Evolutionary conservation across 2,888 invertebrate genomes (phyloP).

Genomic region (Ctena decussata): DNA sequence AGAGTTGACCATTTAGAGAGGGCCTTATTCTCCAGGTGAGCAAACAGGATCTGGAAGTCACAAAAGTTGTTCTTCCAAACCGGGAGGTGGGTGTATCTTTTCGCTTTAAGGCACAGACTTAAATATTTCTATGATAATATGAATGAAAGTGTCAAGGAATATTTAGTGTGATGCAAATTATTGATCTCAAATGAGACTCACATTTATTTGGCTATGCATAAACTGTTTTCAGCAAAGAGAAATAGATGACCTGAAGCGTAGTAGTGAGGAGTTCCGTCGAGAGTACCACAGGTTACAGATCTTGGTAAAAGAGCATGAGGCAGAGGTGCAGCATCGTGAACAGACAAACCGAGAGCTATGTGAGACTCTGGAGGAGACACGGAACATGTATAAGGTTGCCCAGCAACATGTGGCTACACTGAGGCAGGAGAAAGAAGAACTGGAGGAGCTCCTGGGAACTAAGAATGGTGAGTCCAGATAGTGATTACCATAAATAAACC

Average conservation of each 20-base stretch:
- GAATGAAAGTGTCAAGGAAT: no score
- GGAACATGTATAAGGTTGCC: conserved; percentile 56
- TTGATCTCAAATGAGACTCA: no score
- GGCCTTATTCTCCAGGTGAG: no score
- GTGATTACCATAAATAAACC: no score
- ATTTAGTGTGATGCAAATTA: no score
- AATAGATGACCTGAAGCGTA: conserved; percentile 47
- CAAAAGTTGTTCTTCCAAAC: no score
- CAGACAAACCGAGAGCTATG: conserved; percentile 43
- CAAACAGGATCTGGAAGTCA: no score
- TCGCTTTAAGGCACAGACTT: no score
- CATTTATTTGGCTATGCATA: no score
- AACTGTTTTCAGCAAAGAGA: not conserved
- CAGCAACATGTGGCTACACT: conserved; percentile 51
- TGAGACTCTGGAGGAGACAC: conserved; percentile 47
- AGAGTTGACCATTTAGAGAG: no score
- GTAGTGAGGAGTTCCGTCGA: conserved; percentile 64
- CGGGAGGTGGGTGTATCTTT: no score
- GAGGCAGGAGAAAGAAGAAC: conserved; percentile 67
- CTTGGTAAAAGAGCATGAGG: conserved; percentile 58
- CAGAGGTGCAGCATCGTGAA: conserved; percentile 50
- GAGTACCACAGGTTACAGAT: conserved; percentile 65
- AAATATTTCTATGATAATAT: no score
- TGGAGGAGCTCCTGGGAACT: conserved; percentile 65
- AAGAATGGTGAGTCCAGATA: conserved; percentile 57